Evolutionary conservation across 1,140 invertebrate species (phyloP), one percentile per base, ranked within the genome.

Genomic region (Lucilia sericata): DNA sequence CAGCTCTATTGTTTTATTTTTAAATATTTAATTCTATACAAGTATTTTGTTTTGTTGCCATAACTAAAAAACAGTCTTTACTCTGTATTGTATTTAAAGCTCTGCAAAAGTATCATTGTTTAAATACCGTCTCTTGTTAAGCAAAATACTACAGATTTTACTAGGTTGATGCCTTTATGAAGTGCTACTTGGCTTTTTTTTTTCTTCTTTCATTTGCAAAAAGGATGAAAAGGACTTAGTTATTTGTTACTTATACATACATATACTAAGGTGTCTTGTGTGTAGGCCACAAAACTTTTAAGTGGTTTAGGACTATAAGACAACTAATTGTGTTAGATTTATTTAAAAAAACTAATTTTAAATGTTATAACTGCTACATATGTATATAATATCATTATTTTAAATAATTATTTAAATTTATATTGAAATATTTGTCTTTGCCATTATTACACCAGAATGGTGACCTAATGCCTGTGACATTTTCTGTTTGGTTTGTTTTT

Each of bases 261-360:
- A 10, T 5, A 65, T 19, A n/a, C 55, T n/a, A 30, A 30, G 25
- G 19, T 19, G 55, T 21, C 70, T 19, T 10, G 7, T 14, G 34
- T 34, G 30, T 17, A 76, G 74, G 74, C 74, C 74, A 76, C 74
- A 76, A 76, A 76, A 76, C 74, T 76, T 76, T 76, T 76, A 76
- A 76, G 74, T 76, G 74, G 34, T 76, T 34, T 42, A 76, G 12
- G 51, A 55, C 51, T 55, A 55, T 7, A 55, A 55, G 51, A 1
- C 17, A 55, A 55, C 51, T 17, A 55, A 55, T 55, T 55, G 12
- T 55, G 51, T n/a, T 55, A 55, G 10, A n/a, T 17, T 30, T 30
- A 30, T 1, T 2, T 30, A 2, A 1, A 30, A 30, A 30, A 30
- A 30, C 25, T 30, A 2, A 30, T 30, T 30, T 30, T 30, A 30